Evolutionary conservation across 1,140 invertebrate genomes (phyloP).

Genomic region (Chionoecetes opilio): DNA sequence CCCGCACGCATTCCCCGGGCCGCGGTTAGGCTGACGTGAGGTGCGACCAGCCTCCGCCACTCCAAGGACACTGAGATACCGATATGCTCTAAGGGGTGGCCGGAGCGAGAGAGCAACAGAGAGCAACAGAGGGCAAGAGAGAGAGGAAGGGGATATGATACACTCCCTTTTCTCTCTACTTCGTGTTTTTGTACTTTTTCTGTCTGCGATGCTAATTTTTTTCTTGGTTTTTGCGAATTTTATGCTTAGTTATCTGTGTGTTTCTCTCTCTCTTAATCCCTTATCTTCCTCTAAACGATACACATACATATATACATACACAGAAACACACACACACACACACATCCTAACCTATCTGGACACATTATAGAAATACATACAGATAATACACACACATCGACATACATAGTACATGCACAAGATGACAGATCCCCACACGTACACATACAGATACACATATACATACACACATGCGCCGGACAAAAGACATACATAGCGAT

Average conservation of each 20-base stretch:
- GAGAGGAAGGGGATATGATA: neutral
- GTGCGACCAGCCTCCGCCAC: neutral
- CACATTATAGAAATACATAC: neutral
- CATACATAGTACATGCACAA: neutral
- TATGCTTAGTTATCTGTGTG: neutral
- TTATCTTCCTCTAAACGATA: neutral
- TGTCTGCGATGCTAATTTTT: too few species aligned
- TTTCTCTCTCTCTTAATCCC: conserved; percentile 64
- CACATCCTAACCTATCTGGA: neutral
- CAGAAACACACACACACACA: neutral
- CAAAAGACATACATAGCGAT: too few species aligned
- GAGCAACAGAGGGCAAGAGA: neutral
- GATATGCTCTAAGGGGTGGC: too few species aligned
- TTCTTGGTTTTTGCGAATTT: neutral
- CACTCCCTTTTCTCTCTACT: neutral
- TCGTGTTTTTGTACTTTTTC: neutral
- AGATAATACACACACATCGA: neutral
- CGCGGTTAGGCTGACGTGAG: neutral
- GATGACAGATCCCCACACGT: too few species aligned
- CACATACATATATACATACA: neutral
- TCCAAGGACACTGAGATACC: too few species aligned
- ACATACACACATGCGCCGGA: too few species aligned
- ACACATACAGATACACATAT: neutral
- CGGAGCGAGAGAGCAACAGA: neutral
- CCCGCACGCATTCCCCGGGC: neutral